These are phyloP conservation scores for Eupithecia abbreviata DNA, from an alignment of 2,888 invertebrate species.

Conservation along the genomic window DNA sequence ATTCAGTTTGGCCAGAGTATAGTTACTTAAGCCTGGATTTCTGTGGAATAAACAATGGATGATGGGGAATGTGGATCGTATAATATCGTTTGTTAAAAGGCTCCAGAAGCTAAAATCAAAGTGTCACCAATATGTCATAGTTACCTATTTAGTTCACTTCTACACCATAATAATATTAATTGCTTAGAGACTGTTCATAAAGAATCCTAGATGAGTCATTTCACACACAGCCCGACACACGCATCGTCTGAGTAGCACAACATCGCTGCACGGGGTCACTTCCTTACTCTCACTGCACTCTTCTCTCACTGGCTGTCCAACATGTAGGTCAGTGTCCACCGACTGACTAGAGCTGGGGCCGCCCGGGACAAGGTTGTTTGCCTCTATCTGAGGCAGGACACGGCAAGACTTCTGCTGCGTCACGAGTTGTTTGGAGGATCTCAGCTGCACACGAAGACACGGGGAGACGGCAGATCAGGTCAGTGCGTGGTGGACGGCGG, in stretches of 20 bases:
- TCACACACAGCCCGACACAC: background rate
- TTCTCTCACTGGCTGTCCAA: background rate
- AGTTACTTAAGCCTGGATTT: no score
- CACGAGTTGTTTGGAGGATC: background rate
- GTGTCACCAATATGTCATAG: no score
- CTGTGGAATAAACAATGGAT: no score
- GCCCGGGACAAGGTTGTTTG: background rate
- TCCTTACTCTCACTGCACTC: background rate
- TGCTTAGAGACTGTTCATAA: background rate
- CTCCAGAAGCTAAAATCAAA: no score
- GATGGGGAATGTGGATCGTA: no score
- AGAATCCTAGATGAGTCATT: background rate
- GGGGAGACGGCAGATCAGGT: background rate
- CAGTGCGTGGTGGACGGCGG: constrained; percentile 11
- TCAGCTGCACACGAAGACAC: background rate
- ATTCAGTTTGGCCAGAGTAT: no score
- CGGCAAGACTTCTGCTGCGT: background rate
- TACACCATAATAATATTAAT: background rate
- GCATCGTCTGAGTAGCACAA: background rate
- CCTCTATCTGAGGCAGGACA: background rate
- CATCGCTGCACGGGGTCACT: background rate
- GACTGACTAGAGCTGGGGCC: background rate
- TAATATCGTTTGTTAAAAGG: no score
- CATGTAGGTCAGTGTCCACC: background rate
- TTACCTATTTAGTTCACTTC: no score